phyloP scores from a whole-genome alignment of 2,113 vertebrate species.

The Halcyon malimbica region DNA sequence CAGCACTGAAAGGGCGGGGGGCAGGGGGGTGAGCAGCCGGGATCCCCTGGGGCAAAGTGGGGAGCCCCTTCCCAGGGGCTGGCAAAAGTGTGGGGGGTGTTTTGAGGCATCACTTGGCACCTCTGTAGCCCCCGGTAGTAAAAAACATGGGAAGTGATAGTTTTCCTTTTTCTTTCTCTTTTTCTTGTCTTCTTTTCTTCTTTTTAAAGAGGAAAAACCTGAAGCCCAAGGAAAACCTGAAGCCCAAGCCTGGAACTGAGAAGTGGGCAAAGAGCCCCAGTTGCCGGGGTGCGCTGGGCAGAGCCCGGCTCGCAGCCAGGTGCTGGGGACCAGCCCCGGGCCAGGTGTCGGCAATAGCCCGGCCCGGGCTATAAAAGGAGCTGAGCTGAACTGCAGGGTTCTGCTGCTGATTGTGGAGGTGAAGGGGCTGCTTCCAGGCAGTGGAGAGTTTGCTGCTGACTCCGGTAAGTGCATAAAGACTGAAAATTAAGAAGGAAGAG shows the following conservation, averaged over 20 bases:
- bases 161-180: not conserved
- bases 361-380: not conserved
- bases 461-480: not conserved
- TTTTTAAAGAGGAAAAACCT: too few relatives aligned
- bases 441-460: not conserved
- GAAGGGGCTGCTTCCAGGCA: not conserved
- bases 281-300: accelerated
- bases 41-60: too few relatives aligned
- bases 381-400: accelerated
- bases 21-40: too few relatives aligned
- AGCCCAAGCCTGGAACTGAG: too few relatives aligned
- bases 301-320: not conserved
- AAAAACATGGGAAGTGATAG: accelerated
- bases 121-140: accelerated
- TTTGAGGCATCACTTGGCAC: not conserved
- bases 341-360: not conserved
- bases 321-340: not conserved
- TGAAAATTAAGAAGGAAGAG: not conserved
- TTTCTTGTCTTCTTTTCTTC: too few relatives aligned
- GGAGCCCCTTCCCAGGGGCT: not conserved
- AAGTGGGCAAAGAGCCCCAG: not conserved
- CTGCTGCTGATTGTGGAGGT: accelerated
- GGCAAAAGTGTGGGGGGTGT: not conserved
- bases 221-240: not conserved
- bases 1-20: not conserved